Evolutionary conservation across 1,140 invertebrate species (phyloP).

Genomic region (Zaprionus ornatus): DNA sequence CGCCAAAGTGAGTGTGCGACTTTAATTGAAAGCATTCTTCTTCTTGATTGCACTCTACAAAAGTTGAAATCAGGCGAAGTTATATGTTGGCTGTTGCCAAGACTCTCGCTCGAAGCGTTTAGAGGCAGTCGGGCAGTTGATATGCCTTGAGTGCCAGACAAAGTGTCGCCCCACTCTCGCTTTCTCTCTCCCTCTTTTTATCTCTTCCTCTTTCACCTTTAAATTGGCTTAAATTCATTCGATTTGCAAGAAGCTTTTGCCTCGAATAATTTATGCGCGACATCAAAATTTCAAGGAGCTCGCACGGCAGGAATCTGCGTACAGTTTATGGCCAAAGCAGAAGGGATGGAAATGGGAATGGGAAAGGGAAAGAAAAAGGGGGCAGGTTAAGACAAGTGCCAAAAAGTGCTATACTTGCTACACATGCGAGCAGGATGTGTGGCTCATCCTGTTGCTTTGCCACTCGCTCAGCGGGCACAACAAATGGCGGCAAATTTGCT

Average conservation of each 20-base stretch:
- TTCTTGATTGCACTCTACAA: neutral
- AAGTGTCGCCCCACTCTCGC: slow-evolving; percentile 5
- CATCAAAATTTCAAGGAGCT: slow-evolving; percentile 43
- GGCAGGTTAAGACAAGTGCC: slow-evolving; percentile 21
- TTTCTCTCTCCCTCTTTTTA: neutral
- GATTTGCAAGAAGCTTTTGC: slow-evolving; percentile 43
- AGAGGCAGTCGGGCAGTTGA: slow-evolving; percentile 39
- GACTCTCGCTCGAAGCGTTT: slow-evolving; percentile 29
- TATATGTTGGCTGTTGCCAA: neutral
- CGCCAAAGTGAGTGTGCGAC: neutral
- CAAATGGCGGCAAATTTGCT: slow-evolving; percentile 44
- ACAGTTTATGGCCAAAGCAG: neutral
- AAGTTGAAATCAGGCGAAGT: neutral
- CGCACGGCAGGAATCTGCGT: slow-evolving; percentile 1
- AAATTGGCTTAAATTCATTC: slow-evolving; percentile 59
- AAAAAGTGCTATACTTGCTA: slow-evolving; percentile 32
- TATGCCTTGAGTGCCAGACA: slow-evolving; percentile 32
- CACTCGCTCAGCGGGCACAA: slow-evolving; percentile 15
- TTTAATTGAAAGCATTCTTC: neutral
- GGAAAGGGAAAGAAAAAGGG: too few relatives aligned
- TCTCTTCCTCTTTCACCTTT: slow-evolving; percentile 11
- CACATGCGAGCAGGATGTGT: slow-evolving; percentile 6
- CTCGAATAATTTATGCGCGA: slow-evolving; percentile 47
- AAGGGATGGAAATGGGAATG: neutral
- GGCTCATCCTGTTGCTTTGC: slow-evolving; percentile 42